Evolutionary conservation across 2,797 vertebrate species (phyloP).

Genomic region (Micropoecilia bifurca): DNA sequence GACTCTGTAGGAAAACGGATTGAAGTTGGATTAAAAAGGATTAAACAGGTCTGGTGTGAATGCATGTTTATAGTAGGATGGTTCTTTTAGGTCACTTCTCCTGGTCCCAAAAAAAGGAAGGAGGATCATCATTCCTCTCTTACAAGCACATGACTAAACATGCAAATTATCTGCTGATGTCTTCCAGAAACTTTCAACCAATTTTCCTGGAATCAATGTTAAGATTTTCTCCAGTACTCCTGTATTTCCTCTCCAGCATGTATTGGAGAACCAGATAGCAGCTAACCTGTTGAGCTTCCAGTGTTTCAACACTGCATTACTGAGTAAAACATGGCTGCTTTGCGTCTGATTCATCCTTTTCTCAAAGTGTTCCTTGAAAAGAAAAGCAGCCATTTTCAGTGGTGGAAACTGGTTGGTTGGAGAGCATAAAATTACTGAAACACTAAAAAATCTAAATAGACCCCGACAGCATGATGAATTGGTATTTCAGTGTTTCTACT

Average conservation of each 20-base stretch:
- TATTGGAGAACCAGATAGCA: neutral
- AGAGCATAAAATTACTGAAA: neutral
- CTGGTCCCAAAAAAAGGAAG: neutral
- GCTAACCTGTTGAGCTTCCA: neutral
- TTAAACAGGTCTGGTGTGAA: no score
- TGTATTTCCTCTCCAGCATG: neutral
- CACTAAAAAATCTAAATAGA: neutral
- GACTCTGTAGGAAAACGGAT: no score
- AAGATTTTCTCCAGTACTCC: neutral
- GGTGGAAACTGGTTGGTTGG: conserved; percentile 5
- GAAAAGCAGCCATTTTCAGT: neutral
- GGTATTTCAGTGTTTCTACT: conserved; percentile 11
- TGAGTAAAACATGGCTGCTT: neutral
- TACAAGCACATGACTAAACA: neutral
- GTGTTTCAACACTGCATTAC: neutral
- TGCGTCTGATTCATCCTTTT: neutral
- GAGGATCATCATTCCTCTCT: neutral
- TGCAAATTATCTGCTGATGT: neutral
- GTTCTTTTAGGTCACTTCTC: neutral
- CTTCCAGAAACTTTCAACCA: neutral
- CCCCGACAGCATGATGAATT: conserved; percentile 7
- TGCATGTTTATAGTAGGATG: neutral
- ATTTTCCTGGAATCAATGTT: neutral
- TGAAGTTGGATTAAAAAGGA: no score
- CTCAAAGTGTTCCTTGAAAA: neutral